Evolutionary conservation across 1,140 invertebrate species (phyloP), one percentile per base, ranked within the genome.

Genomic region (Orius insidiosus): DNA sequence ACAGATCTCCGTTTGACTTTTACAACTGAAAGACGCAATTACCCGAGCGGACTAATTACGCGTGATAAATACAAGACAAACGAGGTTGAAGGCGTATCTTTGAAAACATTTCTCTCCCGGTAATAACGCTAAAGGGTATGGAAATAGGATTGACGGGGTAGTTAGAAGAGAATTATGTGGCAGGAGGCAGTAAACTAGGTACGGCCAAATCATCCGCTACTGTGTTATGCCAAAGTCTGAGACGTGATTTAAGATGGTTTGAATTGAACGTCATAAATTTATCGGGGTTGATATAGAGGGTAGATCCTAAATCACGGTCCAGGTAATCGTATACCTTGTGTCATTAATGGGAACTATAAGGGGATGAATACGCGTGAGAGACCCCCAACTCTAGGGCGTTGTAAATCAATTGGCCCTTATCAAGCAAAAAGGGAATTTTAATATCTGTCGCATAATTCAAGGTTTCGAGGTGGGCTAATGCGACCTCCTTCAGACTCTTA

Each of bases 141-240:
- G 41, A 43, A 43, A 43, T 43, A 43, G 41, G 41, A 43, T 43
- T 43, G 41, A 43, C 41, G 41, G 19, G 41, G 41, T 30, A 43
- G 41, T 43, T 43, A 43, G 41, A 31, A 30, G 18, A 18, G 41
- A 43, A 43, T 43, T 43, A 43, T 43, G 41, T 43, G 41, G 41
- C 41, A 43, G 41, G 41, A 18, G 41, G 41, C 41, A 43, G 31
- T 43, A 43, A 43, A 43, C 41, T 43, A 43, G 31, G 41, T n/a
- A 30, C 41, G 41, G 19, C 41, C 41, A 43, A 43, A 43, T 43
- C 41, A 43, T 43, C 41, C 41, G 41, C 41, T 43, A 43, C 41
- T 43, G 41, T 43, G 41, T 43, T 30, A 43, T 43, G 41, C 41
- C 41, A 43, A 43, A 43, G 41, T 43, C 41, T 15, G 38, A 11